Evolutionary conservation across 2,888 invertebrate species (phyloP).

Genomic region (Aradus depressus): DNA sequence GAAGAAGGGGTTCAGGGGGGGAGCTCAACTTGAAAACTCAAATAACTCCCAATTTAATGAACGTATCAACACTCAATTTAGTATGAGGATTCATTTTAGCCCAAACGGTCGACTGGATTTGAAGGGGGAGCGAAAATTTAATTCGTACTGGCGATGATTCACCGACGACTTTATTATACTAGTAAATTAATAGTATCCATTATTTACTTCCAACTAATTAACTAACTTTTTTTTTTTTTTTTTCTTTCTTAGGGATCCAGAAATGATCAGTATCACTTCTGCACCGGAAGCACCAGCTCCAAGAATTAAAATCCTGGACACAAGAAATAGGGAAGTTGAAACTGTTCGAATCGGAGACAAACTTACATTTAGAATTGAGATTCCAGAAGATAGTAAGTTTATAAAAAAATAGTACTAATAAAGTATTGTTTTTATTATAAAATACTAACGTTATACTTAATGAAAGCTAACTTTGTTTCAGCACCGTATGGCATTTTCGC

Average conservation of each 20-base stretch:
- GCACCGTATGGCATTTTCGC: slow-evolving; percentile 94
- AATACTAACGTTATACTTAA: not conserved
- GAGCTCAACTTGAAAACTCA: no score
- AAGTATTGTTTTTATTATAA: not conserved
- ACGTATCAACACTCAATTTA: no score
- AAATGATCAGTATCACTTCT: slow-evolving; percentile 91
- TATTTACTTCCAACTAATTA: no score
- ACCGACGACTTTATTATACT: no score
- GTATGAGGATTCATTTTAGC: no score
- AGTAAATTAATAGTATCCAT: no score
- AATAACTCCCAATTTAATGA: no score
- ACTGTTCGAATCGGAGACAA: slow-evolving; percentile 90
- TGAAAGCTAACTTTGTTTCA: slow-evolving; percentile 36
- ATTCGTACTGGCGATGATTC: no score
- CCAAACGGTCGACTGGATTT: no score
- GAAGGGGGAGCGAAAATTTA: no score
- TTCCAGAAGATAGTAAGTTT: slow-evolving; percentile 85
- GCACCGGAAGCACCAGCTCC: slow-evolving; percentile 91
- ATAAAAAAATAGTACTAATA: not conserved
- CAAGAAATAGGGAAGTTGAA: slow-evolving; percentile 76
- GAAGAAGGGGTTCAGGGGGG: no score
- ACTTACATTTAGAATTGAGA: slow-evolving; percentile 89
- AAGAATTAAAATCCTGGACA: slow-evolving; percentile 82
- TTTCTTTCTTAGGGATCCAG: slow-evolving; percentile 61
- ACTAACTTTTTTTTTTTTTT: no score